Conservation (phyloP, 1,140 invertebrate species). For the Stegodyphus dumicola region DNA sequence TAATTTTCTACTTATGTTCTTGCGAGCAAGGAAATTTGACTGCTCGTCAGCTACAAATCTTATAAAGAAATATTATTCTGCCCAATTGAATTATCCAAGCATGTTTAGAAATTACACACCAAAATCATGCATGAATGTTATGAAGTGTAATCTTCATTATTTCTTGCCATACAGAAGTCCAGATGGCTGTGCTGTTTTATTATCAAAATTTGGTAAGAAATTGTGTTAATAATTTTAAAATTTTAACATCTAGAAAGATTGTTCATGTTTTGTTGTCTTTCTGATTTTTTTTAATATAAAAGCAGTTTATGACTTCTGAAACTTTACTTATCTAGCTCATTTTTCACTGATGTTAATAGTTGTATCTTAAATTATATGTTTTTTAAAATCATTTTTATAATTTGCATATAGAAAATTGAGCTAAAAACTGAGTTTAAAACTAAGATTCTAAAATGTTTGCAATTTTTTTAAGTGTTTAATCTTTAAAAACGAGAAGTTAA, state of each 20-base stretch:
- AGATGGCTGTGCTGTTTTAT: constrained; percentile 38
- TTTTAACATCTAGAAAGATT: background rate
- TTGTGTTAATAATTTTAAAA: background rate
- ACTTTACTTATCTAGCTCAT: background rate
- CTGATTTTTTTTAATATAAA: background rate
- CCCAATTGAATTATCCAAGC: constrained; percentile 76
- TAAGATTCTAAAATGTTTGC: too few relatives aligned
- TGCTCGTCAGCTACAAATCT: constrained; percentile 81
- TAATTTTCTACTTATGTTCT: constrained; percentile 81
- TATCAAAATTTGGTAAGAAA: constrained; percentile 47
- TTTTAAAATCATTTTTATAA: background rate
- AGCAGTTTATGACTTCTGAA: background rate
- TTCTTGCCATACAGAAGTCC: constrained; percentile 43
- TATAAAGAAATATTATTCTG: constrained; percentile 81
- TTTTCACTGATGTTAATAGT: background rate
- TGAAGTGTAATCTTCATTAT: constrained; percentile 32
- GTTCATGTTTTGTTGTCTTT: background rate
- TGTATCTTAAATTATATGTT: background rate
- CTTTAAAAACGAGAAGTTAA: too few relatives aligned
- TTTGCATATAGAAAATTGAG: too few relatives aligned
- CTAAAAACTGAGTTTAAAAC: too few relatives aligned
- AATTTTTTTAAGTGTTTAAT: too few relatives aligned
- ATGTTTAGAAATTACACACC: constrained; percentile 55
- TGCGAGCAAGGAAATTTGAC: constrained; percentile 84
- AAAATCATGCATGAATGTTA: constrained; percentile 27